Conservation (phyloP, 2,888 invertebrate species). For the Nemurella pictetii region DNA sequence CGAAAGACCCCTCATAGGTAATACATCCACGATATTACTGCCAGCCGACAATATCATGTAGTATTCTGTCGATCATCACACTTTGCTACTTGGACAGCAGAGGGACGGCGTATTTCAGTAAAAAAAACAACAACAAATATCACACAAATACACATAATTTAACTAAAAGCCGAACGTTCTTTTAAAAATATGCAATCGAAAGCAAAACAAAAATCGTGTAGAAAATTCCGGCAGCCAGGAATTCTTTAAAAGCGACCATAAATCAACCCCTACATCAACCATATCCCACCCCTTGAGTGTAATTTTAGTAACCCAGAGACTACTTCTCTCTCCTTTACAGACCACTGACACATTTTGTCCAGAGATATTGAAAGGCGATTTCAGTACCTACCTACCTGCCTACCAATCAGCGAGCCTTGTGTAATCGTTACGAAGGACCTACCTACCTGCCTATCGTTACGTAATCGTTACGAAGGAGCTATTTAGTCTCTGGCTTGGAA, state of each 20-base stretch:
- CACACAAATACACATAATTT: background rate
- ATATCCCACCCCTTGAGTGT: slow-evolving; percentile 24
- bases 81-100: slow-evolving; percentile 48
- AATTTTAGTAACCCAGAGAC: slow-evolving; percentile 3
- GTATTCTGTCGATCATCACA: slow-evolving; percentile 7
- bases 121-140: background rate
- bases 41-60: background rate
- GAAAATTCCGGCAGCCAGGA: slow-evolving; percentile 1
- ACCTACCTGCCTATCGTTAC: no score
- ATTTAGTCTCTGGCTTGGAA: background rate
- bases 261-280: slow-evolving; percentile 24
- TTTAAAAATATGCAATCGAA: background rate
- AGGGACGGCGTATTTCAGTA: slow-evolving; percentile 42
- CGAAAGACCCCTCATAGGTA: slow-evolving; percentile 65
- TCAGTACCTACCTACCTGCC: background rate
- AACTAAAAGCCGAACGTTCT: background rate
- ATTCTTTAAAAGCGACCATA: slow-evolving; percentile 25
- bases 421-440: background rate
- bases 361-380: background rate
- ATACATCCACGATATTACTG: slow-evolving; percentile 36
- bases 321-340: slow-evolving; percentile 11
- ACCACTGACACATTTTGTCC: slow-evolving; percentile 5
- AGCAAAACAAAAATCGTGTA: background rate
- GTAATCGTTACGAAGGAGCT: background rate
- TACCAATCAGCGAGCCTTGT: background rate